phyloP scores from a whole-genome alignment of 1,140 invertebrate species.

The Odontomachus brunneus region DNA sequence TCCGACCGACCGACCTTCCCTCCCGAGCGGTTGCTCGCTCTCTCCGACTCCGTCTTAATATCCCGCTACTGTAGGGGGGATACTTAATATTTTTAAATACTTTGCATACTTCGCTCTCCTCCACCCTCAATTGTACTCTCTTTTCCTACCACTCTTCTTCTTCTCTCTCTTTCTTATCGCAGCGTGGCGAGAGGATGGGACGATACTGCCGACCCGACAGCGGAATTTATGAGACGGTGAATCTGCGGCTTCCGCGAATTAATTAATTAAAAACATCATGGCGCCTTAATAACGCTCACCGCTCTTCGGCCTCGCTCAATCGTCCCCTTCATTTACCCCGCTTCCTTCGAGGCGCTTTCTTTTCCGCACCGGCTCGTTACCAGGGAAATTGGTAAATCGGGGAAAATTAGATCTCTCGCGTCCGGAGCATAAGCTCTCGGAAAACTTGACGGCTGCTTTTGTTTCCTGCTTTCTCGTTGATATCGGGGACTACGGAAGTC shows the following conservation, averaged over 20 bases:
- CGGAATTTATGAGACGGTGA: slow-evolving; percentile 71
- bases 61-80: slow-evolving; percentile 56
- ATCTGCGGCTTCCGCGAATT: slow-evolving; percentile 72
- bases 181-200: slow-evolving; percentile 22
- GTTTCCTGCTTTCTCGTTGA: too few species aligned
- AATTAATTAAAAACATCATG: slow-evolving; percentile 79
- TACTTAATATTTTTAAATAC: slow-evolving; percentile 79
- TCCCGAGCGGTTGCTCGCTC: slow-evolving; percentile 44
- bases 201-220: slow-evolving; percentile 33
- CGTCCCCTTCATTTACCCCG: neutral
- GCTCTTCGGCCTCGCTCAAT: neutral
- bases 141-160: neutral
- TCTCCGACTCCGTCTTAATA: slow-evolving; percentile 67
- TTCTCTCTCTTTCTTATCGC: neutral
- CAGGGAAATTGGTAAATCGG: slow-evolving; percentile 11
- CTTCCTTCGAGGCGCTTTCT: neutral
- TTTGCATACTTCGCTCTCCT: slow-evolving; percentile 54
- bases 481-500: too few species aligned
- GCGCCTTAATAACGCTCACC: slow-evolving; percentile 67
- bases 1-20: slow-evolving; percentile 22
- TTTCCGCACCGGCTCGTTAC: neutral
- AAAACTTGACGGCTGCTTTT: too few species aligned
- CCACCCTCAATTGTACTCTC: slow-evolving; percentile 7
- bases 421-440: too few species aligned
- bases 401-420: slow-evolving; percentile 6